phyloP scores from a whole-genome alignment of 2,888 invertebrate species.

The Mechanitis mazaeus region DNA sequence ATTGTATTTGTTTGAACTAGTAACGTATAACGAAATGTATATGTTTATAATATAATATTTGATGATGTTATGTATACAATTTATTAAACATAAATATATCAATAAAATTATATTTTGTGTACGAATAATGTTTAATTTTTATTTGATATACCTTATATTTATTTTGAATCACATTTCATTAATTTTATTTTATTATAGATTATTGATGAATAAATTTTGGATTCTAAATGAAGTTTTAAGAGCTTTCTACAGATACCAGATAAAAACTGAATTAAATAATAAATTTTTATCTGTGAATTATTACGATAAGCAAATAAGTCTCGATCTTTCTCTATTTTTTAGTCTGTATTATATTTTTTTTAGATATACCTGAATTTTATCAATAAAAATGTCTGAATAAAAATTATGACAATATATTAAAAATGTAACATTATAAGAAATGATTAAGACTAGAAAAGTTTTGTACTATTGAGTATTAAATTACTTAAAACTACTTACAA shows the following conservation, averaged over 20 bases:
- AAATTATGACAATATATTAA: conserved; percentile 13
- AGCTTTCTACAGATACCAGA: no score
- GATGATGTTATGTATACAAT: conserved; percentile 78
- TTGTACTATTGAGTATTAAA: conserved; percentile 42
- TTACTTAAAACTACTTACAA: conserved; percentile 17
- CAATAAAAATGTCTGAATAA: conserved; percentile 11
- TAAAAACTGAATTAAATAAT: no score
- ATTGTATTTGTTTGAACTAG: conserved; percentile 76
- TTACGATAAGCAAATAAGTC: no score
- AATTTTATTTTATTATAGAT: background rate
- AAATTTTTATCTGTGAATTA: no score
- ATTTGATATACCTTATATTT: conserved; percentile 32
- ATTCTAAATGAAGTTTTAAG: no score
- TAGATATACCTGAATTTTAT: no score
- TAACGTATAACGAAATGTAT: conserved; percentile 76
- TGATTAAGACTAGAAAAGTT: conserved; percentile 53
- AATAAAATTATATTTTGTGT: conserved; percentile 79
- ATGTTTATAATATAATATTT: conserved; percentile 77
- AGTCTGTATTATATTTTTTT: no score
- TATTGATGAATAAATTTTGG: no score
- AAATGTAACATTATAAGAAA: conserved; percentile 22
- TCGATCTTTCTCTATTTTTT: no score
- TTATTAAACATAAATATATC: conserved; percentile 77
- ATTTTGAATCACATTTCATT: background rate
- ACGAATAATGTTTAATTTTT: conserved; percentile 66